These are phyloP conservation scores for Steatocranus sp. DNA, from an alignment of 2,797 vertebrate genomes.

Conservation along the genomic window DNA sequence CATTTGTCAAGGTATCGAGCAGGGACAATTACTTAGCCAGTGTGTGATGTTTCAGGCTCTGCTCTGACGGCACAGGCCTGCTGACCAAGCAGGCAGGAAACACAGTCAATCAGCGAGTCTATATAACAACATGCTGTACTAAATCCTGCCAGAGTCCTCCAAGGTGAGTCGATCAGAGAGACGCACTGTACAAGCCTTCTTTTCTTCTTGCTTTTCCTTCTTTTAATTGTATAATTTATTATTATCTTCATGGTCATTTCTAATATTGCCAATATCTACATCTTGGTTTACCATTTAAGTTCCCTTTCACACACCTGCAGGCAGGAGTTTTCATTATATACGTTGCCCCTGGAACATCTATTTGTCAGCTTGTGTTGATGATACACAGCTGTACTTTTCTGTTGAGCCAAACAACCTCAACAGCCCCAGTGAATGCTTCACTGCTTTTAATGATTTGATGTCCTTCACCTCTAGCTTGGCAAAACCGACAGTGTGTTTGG, in stretches of 20 bases:
- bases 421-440: accelerated
- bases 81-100: conserved; percentile 45
- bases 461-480: not conserved
- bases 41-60: not conserved
- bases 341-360: not conserved
- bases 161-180: not conserved
- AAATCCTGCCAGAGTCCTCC: not conserved
- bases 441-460: not conserved
- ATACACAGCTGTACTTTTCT: not conserved
- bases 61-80: not conserved
- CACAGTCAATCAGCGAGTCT: conserved; percentile 16
- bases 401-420: not conserved
- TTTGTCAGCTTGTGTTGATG: not conserved
- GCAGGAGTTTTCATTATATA: not conserved
- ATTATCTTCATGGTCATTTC: not conserved
- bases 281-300: not conserved
- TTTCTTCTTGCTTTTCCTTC: accelerated
- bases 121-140: not conserved
- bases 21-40: conserved; percentile 47
- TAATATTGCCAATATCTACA: not conserved
- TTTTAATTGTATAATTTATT: not conserved
- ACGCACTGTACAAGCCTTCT: not conserved
- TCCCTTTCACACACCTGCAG: not conserved
- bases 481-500: accelerated
- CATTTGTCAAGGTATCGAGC: conserved; percentile 30